Conservation (phyloP, 2,888 invertebrate species). For the Troides aeacus region DNA sequence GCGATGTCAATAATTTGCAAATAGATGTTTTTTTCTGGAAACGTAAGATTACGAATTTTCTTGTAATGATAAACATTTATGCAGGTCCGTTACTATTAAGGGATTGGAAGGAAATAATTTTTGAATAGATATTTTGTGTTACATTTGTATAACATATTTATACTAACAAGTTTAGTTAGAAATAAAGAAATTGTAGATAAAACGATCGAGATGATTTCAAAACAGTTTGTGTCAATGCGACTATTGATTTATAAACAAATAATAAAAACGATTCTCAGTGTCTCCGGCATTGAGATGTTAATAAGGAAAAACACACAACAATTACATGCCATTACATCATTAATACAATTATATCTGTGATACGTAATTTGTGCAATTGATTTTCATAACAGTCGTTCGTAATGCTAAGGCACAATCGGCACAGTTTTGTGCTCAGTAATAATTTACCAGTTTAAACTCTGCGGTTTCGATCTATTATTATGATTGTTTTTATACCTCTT, state of each 20-base stretch:
- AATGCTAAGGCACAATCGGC: neutral
- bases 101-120: neutral
- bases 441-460: neutral
- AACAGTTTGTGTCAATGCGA: neutral
- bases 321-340: constrained; percentile 41
- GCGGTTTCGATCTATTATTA: neutral
- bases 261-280: constrained; percentile 36
- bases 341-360: constrained; percentile 31
- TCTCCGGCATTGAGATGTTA: constrained; percentile 55
- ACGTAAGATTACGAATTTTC: too few species aligned
- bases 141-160: neutral
- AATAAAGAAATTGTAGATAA: neutral
- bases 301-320: constrained; percentile 51
- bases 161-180: neutral
- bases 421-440: neutral
- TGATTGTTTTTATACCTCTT: constrained; percentile 1
- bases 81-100: neutral
- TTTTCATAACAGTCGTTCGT: neutral
- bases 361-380: constrained; percentile 5
- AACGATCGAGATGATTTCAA: neutral
- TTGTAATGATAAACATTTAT: too few species aligned
- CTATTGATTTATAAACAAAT: neutral
- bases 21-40: too few species aligned
- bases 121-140: neutral
- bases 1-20: too few species aligned